These are phyloP conservation scores for Wiebesia pumilae DNA, from an alignment of 1,140 invertebrate genomes.

Conservation along the genomic window DNA sequence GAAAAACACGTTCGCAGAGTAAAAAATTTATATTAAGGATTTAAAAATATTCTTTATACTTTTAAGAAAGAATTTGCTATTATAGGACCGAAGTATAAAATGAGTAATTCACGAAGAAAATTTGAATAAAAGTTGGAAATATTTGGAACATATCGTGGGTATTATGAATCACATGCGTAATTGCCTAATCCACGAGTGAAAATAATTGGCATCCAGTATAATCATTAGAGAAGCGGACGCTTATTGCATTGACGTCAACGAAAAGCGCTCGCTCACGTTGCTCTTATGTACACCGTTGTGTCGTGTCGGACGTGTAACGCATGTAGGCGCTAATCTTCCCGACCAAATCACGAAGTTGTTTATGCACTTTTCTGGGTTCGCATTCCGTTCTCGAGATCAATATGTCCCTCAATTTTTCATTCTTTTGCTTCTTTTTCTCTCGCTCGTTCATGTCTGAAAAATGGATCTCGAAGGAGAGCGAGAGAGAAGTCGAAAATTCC, in stretches of 20 bases:
- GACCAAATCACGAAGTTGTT: conserved; percentile 54
- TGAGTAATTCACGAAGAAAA: no score
- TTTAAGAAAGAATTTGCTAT: no score
- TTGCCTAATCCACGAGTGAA: no score
- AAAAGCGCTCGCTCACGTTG: conserved; percentile 22
- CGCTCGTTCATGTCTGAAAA: conserved; percentile 3
- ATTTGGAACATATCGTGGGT: no score
- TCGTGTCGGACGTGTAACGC: conserved; percentile 32
- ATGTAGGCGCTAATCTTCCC: neutral
- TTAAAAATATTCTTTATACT: no score
- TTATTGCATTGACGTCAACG: conserved; percentile 41
- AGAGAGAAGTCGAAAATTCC: conserved; percentile 11
- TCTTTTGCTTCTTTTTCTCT: neutral
- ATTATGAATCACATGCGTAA: no score
- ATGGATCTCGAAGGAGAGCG: conserved; percentile 24
- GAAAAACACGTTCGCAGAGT: no score
- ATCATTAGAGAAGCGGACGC: neutral
- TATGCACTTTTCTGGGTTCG: conserved; percentile 56
- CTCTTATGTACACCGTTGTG: neutral
- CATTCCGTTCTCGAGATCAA: conserved; percentile 39
- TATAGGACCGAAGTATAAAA: no score
- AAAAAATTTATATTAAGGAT: no score
- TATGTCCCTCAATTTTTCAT: conserved; percentile 36
- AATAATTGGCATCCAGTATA: no score
- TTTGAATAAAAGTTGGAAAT: no score